phyloP scores from a whole-genome alignment of 2,113 vertebrate species.

The Patagioenas fasciata region DNA sequence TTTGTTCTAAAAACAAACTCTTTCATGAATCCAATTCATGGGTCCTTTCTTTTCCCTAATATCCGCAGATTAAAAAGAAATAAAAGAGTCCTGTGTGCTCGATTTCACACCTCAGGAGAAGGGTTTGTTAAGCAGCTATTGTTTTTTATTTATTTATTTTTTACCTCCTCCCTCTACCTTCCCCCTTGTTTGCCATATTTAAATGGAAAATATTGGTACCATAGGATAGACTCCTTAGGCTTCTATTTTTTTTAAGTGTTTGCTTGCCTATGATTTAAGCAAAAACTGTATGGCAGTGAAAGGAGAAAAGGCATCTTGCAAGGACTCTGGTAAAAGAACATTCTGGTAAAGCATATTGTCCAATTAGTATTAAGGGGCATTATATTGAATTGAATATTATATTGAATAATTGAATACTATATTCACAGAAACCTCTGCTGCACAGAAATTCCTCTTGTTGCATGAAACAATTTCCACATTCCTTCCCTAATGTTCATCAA shows the following conservation, averaged over 20 bases:
- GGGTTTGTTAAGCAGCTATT: not conserved
- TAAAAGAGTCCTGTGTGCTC: not conserved
- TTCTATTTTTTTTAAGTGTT: not conserved
- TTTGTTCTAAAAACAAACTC: not conserved
- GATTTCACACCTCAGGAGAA: not conserved
- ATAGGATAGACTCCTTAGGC: not conserved
- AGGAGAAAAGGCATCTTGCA: not conserved
- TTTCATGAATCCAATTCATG: not conserved
- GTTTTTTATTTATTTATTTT: not conserved
- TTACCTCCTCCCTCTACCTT: not conserved
- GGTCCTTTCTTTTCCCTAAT: not conserved
- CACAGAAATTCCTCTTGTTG: not conserved
- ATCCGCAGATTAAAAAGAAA: constrained; percentile 25
- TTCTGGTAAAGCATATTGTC: not conserved
- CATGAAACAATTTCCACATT: not conserved
- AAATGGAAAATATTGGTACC: constrained; percentile 12
- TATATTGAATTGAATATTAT: not conserved
- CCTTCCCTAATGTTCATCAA: not conserved
- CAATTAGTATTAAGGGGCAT: not conserved
- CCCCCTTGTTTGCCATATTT: not conserved
- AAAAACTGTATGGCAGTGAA: not conserved
- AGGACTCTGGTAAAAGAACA: not conserved
- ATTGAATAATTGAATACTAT: not conserved
- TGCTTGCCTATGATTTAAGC: not conserved
- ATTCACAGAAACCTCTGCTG: not conserved